These are phyloP conservation scores for Drosophila littoralis DNA, from an alignment of 1,140 invertebrate species.

Conservation along the genomic window DNA sequence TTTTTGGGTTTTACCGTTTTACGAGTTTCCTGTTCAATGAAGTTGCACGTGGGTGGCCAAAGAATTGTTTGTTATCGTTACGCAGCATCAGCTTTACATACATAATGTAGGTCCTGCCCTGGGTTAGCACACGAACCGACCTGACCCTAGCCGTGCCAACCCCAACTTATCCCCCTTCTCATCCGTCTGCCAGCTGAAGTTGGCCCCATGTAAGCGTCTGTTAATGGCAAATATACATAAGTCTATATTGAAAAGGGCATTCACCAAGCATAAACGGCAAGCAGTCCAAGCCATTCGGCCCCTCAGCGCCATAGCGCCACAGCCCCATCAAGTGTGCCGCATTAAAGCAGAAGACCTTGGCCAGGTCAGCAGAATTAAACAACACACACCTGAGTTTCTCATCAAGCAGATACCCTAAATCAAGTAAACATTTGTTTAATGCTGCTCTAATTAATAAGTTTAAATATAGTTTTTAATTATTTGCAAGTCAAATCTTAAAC, in stretches of 20 bases:
- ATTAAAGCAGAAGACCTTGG: neutral
- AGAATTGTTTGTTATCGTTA: conserved; percentile 47
- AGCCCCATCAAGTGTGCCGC: neutral
- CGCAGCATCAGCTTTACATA: conserved; percentile 42
- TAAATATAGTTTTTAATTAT: too few relatives aligned
- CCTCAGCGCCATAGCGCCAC: neutral
- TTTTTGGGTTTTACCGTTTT: conserved; percentile 41
- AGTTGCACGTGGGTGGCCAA: conserved; percentile 53
- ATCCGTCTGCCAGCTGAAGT: neutral
- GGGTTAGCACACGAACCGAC: neutral
- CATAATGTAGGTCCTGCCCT: conserved; percentile 22
- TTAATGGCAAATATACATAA: conserved; percentile 40
- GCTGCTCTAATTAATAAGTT: too few relatives aligned
- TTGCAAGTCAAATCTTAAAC: too few relatives aligned
- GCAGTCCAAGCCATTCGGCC: too few relatives aligned
- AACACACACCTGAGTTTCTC: neutral
- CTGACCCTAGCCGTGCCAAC: neutral
- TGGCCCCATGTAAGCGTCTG: conserved; percentile 5
- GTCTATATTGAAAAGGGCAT: conserved; percentile 20
- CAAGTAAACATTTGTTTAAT: too few relatives aligned
- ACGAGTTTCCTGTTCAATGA: conserved; percentile 74
- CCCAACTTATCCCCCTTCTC: neutral
- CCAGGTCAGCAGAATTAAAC: conserved; percentile 19
- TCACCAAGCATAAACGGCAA: neutral
- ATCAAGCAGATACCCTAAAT: neutral